Base-by-base conservation (phyloP, 2,888 invertebrate species). In the Phragmatobia fuliginosa region DNA sequence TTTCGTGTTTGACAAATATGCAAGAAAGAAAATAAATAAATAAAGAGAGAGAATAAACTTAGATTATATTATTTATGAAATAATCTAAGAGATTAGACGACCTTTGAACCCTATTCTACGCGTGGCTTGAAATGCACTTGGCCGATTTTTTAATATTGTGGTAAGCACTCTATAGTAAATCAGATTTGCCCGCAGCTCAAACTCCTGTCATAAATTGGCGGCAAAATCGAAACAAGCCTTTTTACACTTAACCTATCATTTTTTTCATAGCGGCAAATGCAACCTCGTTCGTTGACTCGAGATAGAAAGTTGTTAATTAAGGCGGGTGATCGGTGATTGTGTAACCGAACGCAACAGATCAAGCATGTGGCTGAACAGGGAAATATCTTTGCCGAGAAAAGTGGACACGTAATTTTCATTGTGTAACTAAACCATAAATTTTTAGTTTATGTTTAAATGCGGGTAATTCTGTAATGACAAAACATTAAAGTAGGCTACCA, bases 241-340 rank as follows among this genome's bases (percentile, higher is more conserved):
- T 41, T n/a, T 10, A 52, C 25, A 18, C 45, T n/a, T 52, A 16
- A 36, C 32, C n/a, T 33, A 25, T 41, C 25, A 64, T 58, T 41
- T 85, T 82, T 82, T 83, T 76, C 75, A 3, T 52, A 18, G 77
- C 74, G 66, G 74, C 68, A 74, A 77, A 76, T 70, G 62, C 73
- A 65, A 77, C 75, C 75, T 80, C 88, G 93, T 91, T 88, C 92
- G 87, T 91, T 92, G 93, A 92, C 93, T 92, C 87, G 85, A 79
- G 80, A 86, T 94, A 93, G 94, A 94, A 94, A 94, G 94, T 94
- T 90, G 87, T 87, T 92, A 93, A 93, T 93, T 92, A 93, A 87
- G 87, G 82, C 84, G 84, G 80, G 83, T 86, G 91, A 92, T 92
- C 88, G 91, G 85, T 84, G 88, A 91, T 94, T 94, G 92, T 92